These are phyloP conservation scores for Empis stercorea DNA, from an alignment of 2,888 invertebrate genomes.

Conservation along the genomic window DNA sequence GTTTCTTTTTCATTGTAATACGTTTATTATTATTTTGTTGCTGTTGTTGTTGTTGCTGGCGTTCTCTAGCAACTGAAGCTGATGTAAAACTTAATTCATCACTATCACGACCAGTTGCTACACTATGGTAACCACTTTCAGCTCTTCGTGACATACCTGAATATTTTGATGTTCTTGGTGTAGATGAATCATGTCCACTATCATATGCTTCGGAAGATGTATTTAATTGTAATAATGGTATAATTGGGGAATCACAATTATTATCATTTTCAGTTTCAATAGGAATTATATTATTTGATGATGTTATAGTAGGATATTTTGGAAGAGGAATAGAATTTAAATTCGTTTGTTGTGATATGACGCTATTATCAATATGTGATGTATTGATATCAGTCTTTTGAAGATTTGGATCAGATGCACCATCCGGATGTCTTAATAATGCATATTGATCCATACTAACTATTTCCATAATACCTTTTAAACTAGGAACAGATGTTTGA, in stretches of 20 bases:
- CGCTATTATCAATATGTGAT: constrained; percentile 23
- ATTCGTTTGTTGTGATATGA: constrained; percentile 23
- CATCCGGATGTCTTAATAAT: constrained; percentile 75
- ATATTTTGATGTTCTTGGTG: constrained; percentile 68
- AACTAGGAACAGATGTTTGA: constrained; percentile 40
- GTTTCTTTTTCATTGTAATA: constrained; percentile 42
- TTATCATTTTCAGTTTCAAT: constrained; percentile 7
- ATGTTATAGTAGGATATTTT: constrained; percentile 14
- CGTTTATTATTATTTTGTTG: constrained; percentile 27
- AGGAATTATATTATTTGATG: constrained; percentile 17
- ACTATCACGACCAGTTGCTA: constrained; percentile 61
- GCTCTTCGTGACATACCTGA: constrained; percentile 69
- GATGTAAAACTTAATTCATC: constrained; percentile 81
- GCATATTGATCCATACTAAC: constrained; percentile 49
- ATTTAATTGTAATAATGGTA: constrained; percentile 30
- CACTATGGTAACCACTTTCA: constrained; percentile 85
- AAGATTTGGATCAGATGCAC: constrained; percentile 85
- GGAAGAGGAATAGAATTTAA: constrained; percentile 29
- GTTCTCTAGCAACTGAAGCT: constrained; percentile 18
- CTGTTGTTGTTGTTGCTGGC: constrained; percentile 2
- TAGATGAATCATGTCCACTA: constrained; percentile 73
- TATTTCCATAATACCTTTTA: constrained; percentile 50
- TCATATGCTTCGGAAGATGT: constrained; percentile 54
- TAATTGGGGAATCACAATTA: constrained; percentile 17
- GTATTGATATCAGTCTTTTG: constrained; percentile 17